Conservation (phyloP, 2,888 invertebrate genomes). For the Camptogramma bilineatum region DNA sequence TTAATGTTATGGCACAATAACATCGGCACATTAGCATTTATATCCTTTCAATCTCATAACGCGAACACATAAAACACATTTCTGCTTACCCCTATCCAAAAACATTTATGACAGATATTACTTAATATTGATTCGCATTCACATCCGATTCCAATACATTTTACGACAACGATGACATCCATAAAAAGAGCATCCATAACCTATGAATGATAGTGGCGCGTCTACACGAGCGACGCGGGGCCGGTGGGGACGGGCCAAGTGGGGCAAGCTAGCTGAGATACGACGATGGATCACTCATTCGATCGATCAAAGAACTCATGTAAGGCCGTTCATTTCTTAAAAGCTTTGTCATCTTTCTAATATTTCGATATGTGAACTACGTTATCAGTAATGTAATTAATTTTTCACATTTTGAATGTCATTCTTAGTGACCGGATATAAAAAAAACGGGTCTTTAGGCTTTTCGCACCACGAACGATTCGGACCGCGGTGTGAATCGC, state of each 20-base stretch:
- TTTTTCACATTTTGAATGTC: background rate
- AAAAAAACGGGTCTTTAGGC: too few relatives aligned
- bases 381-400: conserved; percentile 1
- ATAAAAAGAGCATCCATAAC: conserved; percentile 35
- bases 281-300: conserved; percentile 39
- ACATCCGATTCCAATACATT: conserved; percentile 35
- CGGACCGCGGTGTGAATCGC: too few relatives aligned
- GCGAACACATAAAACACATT: conserved; percentile 29
- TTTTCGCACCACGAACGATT: too few relatives aligned
- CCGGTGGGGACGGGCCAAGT: conserved; percentile 34
- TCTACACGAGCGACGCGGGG: conserved; percentile 36
- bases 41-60: conserved; percentile 25
- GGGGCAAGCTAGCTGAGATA: conserved; percentile 25
- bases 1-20: conserved; percentile 20
- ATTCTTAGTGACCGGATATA: too few relatives aligned
- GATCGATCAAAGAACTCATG: conserved; percentile 39
- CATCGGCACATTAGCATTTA: conserved; percentile 16
- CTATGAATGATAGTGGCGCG: conserved; percentile 37
- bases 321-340: conserved; percentile 22
- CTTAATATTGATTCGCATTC: conserved; percentile 31
- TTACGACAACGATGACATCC: conserved; percentile 37
- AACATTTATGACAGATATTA: conserved; percentile 32
- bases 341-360: conserved; percentile 22
- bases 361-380: conserved; percentile 11
- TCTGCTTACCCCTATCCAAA: conserved; percentile 26